These are phyloP conservation scores for Trachelus iudaicus DNA, from an alignment of 2,888 invertebrate genomes.

Conservation along the genomic window DNA sequence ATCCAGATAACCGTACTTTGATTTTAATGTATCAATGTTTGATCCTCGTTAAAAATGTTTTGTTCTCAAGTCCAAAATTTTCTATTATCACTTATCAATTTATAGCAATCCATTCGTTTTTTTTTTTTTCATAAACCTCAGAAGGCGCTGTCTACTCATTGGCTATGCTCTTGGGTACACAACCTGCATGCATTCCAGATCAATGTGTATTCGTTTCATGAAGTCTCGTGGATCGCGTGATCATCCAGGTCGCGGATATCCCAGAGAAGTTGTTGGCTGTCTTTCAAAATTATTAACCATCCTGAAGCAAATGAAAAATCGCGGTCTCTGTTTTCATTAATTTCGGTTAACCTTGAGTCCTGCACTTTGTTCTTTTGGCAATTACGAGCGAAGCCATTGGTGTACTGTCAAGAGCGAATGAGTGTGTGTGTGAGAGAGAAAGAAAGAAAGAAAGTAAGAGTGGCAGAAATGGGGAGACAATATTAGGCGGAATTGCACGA, in stretches of 20 bases:
- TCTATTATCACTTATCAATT: neutral
- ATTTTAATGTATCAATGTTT: neutral
- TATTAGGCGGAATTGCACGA: constrained; percentile 48
- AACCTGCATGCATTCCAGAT: neutral
- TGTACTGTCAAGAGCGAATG: neutral
- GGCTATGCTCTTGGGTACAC: neutral
- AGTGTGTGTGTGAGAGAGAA: neutral
- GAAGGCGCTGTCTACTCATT: neutral
- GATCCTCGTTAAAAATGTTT: neutral
- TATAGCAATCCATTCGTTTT: neutral
- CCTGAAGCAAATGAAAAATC: too few relatives aligned
- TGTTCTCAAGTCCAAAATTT: neutral
- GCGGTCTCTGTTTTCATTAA: too few relatives aligned
- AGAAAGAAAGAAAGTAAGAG: neutral
- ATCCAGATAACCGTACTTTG: neutral
- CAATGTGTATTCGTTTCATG: neutral
- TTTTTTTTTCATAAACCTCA: neutral
- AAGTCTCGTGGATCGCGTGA: neutral
- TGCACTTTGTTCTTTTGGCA: neutral
- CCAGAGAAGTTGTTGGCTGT: neutral
- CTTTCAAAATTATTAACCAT: neutral
- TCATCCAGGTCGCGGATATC: neutral
- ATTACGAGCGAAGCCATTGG: neutral
- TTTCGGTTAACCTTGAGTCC: too few relatives aligned
- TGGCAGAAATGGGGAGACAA: constrained; percentile 29